Evolutionary conservation across 2,113 vertebrate species (phyloP).

Genomic region (Gyps fulvus): DNA sequence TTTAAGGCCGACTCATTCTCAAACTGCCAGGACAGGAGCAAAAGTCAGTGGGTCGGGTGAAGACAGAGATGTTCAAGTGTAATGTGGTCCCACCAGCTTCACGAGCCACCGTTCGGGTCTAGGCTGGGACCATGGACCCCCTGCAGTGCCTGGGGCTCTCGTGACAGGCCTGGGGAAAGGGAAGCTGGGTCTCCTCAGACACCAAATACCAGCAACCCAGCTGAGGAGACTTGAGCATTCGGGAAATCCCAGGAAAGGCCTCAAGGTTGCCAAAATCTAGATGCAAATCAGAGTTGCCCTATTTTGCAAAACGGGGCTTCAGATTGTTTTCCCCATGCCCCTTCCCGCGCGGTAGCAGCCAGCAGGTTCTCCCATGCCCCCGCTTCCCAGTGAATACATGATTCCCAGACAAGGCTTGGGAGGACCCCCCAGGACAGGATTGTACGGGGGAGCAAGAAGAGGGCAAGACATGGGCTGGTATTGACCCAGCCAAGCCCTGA

Average conservation of each 20-base stretch:
- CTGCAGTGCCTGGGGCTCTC: background rate
- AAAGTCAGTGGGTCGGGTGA: background rate
- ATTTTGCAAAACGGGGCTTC: background rate
- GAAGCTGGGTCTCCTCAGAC: background rate
- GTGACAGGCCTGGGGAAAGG: background rate
- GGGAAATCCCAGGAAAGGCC: background rate
- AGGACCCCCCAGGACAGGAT: background rate
- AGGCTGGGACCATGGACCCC: background rate
- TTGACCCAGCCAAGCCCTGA: background rate
- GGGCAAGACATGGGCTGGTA: background rate
- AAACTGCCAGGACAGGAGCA: constrained; percentile 62
- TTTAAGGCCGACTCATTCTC: constrained; percentile 89
- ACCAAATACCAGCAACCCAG: background rate
- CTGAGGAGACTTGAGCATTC: background rate
- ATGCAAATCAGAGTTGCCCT: background rate
- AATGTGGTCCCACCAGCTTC: background rate
- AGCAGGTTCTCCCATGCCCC: background rate
- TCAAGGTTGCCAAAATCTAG: background rate
- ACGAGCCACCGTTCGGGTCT: background rate
- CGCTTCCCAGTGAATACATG: background rate
- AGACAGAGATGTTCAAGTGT: background rate
- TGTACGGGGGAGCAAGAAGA: background rate
- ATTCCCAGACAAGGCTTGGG: background rate
- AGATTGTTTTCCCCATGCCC: background rate
- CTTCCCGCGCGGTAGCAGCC: background rate